Evolutionary conservation across 2,888 invertebrate genomes (phyloP).

Genomic region (Cantharis rustica): DNA sequence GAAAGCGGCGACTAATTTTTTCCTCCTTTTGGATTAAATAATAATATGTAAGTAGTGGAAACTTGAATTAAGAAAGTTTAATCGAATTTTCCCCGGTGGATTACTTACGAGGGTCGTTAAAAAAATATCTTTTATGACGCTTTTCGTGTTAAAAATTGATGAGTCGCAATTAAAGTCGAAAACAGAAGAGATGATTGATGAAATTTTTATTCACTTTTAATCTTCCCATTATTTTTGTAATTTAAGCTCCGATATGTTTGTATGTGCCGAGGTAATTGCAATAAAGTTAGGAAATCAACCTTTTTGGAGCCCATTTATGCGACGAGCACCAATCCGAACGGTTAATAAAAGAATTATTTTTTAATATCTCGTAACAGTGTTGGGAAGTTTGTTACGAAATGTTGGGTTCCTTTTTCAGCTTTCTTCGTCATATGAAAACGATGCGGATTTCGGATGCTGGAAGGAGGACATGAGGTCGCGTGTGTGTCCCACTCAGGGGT

Average conservation of each 20-base stretch:
- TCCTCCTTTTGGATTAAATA: not conserved
- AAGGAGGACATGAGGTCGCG: conserved; percentile 28
- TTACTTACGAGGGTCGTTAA: not conserved
- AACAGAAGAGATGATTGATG: not conserved
- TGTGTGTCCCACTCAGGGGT: conserved; percentile 35
- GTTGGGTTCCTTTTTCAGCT: conserved; percentile 8
- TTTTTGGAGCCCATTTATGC: not conserved
- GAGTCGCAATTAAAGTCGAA: not conserved
- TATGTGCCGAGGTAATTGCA: not conserved
- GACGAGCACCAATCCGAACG: not conserved
- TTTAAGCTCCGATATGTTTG: not conserved
- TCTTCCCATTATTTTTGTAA: not conserved
- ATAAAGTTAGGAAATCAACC: conserved; percentile 10
- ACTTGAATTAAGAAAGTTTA: not conserved
- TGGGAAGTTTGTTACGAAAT: conserved; percentile 18
- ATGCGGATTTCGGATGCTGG: conserved; percentile 26
- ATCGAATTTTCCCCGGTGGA: not conserved
- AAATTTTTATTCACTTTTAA: not conserved
- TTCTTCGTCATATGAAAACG: conserved; percentile 5
- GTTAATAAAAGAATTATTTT: conserved; percentile 11
- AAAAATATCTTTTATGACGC: not conserved
- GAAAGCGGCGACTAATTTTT: not conserved
- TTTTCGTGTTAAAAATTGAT: not conserved
- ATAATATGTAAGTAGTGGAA: not conserved
- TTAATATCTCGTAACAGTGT: conserved; percentile 24